Conservation (phyloP, 2,888 invertebrate species). For the Tanypteryx hageni region DNA sequence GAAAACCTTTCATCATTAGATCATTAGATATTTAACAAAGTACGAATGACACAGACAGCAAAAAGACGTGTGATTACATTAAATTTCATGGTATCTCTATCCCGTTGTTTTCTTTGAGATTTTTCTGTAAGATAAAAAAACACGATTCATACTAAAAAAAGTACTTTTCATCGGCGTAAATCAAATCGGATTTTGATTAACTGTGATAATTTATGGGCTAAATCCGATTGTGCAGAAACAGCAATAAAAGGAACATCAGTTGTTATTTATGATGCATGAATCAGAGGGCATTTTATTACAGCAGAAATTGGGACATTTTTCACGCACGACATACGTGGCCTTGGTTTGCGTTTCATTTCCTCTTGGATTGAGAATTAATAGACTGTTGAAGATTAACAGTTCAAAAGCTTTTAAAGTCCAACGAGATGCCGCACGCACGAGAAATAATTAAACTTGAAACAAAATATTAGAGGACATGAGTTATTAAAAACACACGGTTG, state of each 20-base stretch:
- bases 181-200: neutral
- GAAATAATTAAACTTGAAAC: neutral
- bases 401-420: neutral
- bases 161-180: too few species aligned
- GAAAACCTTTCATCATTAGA: too few species aligned
- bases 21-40: too few species aligned
- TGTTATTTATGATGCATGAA: neutral
- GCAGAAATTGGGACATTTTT: neutral
- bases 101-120: too few species aligned
- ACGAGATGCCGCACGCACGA: neutral
- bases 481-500: too few species aligned
- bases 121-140: too few species aligned
- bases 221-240: neutral
- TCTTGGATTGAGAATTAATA: neutral
- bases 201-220: neutral
- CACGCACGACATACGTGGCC: neutral
- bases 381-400: neutral
- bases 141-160: too few species aligned
- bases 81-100: too few species aligned
- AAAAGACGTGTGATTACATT: too few species aligned
- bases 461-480: too few species aligned
- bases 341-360: neutral
- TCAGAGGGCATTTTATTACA: neutral
- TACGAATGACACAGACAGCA: too few species aligned
- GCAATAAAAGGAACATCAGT: neutral